Conservation (phyloP, 2,113 vertebrate genomes). For the Passer montanus region DNA sequence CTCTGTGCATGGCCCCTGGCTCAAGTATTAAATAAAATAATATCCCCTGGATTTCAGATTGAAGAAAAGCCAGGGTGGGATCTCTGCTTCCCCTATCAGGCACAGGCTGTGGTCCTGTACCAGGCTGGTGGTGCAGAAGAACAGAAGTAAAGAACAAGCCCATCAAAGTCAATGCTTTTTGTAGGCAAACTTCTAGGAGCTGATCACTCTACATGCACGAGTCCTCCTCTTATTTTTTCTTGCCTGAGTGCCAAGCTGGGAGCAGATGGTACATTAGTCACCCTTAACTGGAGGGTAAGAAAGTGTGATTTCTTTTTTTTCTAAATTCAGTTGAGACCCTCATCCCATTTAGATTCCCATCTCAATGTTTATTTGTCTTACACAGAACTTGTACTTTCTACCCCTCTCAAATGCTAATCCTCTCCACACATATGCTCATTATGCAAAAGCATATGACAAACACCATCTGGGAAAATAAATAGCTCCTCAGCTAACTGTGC, state of each 20-base stretch:
- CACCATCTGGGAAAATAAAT: slow-evolving; percentile 69
- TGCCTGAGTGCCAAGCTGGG: slow-evolving; percentile 34
- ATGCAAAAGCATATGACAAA: slow-evolving; percentile 70
- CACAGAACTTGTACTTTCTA: slow-evolving; percentile 55
- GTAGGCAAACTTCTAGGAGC: background rate
- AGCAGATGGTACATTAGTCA: slow-evolving; percentile 68
- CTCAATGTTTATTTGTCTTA: slow-evolving; percentile 60
- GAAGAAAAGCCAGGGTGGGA: background rate
- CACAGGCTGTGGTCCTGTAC: too few species aligned
- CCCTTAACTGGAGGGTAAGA: slow-evolving; percentile 64
- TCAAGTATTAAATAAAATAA: background rate
- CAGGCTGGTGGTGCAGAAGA: background rate
- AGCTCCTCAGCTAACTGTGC: slow-evolving; percentile 37
- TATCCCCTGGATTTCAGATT: background rate
- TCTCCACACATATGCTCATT: slow-evolving; percentile 65
- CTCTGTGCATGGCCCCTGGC: background rate
- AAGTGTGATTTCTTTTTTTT: slow-evolving; percentile 40
- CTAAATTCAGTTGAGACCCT: slow-evolving; percentile 26
- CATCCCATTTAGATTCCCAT: slow-evolving; percentile 46
- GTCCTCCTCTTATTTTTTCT: background rate
- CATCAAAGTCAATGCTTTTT: background rate
- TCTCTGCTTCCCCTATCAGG: background rate
- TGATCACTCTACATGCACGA: background rate
- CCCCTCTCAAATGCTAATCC: slow-evolving; percentile 59
- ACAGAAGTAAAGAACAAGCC: background rate